A percentile compares a stretch with the other conserved stretches of the same genome.
These are phyloP conservation scores for Lophotriccus pileatus DNA, from an alignment of 2,797 vertebrate genomes.

Conservation along the genomic window DNA sequence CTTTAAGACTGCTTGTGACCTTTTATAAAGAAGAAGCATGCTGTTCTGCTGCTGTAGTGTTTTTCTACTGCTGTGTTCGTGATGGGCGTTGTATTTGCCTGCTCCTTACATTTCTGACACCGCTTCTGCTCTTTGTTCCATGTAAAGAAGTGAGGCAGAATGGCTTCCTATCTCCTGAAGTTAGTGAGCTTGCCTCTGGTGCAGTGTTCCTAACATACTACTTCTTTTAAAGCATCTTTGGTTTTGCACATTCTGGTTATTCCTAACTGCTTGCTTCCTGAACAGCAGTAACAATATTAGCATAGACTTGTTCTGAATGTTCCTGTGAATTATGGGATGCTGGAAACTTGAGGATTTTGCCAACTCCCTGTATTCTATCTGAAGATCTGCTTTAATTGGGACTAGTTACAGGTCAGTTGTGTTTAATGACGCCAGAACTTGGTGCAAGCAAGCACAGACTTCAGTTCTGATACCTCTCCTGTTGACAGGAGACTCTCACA, in stretches of 20 bases:
- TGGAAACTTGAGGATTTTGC: not conserved
- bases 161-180: not conserved
- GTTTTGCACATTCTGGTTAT: not conserved
- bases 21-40: not conserved
- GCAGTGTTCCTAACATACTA: not conserved
- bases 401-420: not conserved
- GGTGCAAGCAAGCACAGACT: not conserved
- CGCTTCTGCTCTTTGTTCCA: not conserved
- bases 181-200: not conserved
- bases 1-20: not conserved
- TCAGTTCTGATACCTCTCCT: not conserved
- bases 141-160: not conserved
- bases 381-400: not conserved
- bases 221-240: not conserved
- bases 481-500: not conserved
- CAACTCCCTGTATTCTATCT: not conserved
- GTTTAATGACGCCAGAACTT: not conserved
- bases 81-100: not conserved
- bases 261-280: not conserved
- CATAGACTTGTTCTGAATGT: not conserved
- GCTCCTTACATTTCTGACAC: not conserved
- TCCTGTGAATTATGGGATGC: not conserved
- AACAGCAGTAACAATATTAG: not conserved
- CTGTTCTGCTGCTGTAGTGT: not conserved
- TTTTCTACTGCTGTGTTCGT: not conserved